These are phyloP conservation scores for Fistularia commersonii DNA, from an alignment of 2,797 vertebrate genomes.

Conservation along the genomic window DNA sequence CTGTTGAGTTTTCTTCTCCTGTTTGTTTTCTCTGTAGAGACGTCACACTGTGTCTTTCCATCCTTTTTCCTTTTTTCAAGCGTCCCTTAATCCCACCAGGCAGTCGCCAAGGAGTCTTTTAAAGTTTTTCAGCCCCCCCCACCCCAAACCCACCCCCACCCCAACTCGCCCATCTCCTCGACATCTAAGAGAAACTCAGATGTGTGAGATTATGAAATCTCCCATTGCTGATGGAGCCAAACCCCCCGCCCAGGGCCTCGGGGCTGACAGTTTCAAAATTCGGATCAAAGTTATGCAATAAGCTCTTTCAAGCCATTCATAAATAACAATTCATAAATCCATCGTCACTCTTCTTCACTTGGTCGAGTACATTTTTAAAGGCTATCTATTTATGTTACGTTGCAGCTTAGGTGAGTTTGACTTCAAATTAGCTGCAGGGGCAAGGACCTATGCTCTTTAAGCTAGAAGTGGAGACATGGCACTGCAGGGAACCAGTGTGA, in stretches of 20 bases:
- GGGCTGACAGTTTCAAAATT: slow-evolving; percentile 20
- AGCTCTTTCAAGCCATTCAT: slow-evolving; percentile 7
- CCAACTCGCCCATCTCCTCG: slow-evolving; percentile 21
- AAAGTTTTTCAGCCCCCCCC: neutral
- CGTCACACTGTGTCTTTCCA: neutral
- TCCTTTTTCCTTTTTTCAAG: neutral
- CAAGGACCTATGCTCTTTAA: too few relatives aligned
- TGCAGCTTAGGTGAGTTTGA: too few relatives aligned
- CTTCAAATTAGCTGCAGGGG: too few relatives aligned
- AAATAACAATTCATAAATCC: neutral
- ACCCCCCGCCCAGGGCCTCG: slow-evolving; percentile 30
- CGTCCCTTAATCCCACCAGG: neutral
- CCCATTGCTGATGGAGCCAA: slow-evolving; percentile 34
- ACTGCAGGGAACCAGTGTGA: too few relatives aligned
- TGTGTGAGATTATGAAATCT: slow-evolving; percentile 51
- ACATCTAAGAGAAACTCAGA: slow-evolving; percentile 39
- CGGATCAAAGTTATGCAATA: slow-evolving; percentile 45
- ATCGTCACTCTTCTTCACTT: neutral
- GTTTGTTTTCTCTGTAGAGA: too few relatives aligned
- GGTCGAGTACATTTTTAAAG: too few relatives aligned
- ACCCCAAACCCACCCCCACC: slow-evolving; percentile 16
- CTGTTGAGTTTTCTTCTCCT: neutral
- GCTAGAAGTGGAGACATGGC: too few relatives aligned
- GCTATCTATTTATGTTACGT: too few relatives aligned
- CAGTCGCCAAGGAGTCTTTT: slow-evolving; percentile 1